Base-by-base conservation (phyloP, 2,888 invertebrate species). In the Eupsilia transversa region DNA sequence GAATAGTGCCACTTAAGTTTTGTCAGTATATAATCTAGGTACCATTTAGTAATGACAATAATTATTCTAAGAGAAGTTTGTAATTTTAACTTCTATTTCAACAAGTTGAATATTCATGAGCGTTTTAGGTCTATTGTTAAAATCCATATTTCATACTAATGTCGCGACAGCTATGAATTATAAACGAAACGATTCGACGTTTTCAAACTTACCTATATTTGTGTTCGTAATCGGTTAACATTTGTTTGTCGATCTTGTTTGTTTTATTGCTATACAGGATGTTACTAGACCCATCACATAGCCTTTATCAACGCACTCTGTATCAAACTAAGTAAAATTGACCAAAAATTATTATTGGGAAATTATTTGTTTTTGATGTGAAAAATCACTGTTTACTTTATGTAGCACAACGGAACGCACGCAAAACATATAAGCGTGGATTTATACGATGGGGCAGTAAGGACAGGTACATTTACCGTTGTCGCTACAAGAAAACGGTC, bases 61-160 rank as follows among this genome's bases (percentile, higher is more conserved):
- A 46, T 46, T 46, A 23, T 35, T n/a, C 41, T 27, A 52, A 43
- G 17, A 54, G 23, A 27, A 63, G 33, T 10, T n/a, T 35, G 46
- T 14, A 68, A 74, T 43, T 63, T 69, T 30, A 49, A 70, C 76
- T 63, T 66, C 30, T 52, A 54, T 79, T 69, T 6, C 12, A 74
- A 66, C 30, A n/a, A 38, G 14, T 60, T 77, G 66, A 84, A 79
- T 85, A 77, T 85, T 79, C 72, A 82, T 73, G 66, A 79, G n/a
- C 30, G 33, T 68, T 77, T 63, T 49, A 43, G n/a, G 59, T 38
- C 23, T 72, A 63, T 77, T 76, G 59, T 81, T 12, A 41, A 65
- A 76, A 72, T 70, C 46, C 66, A 67, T 70, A 80, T 69, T 81
- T 80, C 41, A 73, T 20, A 80, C 35, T 68, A 49, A 54, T 43